phyloP scores from a whole-genome alignment of 2,888 invertebrate genomes.

The Eupithecia exiguata region DNA sequence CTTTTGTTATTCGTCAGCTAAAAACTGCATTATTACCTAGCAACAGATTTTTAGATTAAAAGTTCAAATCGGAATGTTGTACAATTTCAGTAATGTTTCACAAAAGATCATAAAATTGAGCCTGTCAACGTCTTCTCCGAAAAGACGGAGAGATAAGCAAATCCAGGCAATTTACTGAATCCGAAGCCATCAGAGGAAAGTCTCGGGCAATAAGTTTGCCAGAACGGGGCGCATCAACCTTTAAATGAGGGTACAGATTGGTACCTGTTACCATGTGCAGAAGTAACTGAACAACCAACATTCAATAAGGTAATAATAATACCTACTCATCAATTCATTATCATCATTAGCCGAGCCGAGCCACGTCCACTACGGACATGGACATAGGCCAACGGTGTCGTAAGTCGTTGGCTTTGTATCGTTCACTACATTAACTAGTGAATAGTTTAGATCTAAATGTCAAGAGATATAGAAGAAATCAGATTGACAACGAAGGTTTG shows the following conservation, averaged over 20 bases:
- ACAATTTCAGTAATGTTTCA: neutral
- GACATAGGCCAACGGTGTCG: no score
- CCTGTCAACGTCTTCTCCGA: constrained; percentile 29
- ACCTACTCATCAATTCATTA: neutral
- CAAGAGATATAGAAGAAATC: neutral
- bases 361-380: no score
- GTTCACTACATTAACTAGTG: neutral
- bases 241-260: constrained; percentile 27
- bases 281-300: constrained; percentile 22
- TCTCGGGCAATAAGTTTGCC: constrained; percentile 25
- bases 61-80: neutral
- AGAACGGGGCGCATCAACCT: constrained; percentile 31
- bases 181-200: constrained; percentile 21
- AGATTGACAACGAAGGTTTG: neutral
- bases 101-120: neutral
- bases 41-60: neutral
- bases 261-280: constrained; percentile 23
- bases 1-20: neutral
- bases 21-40: neutral
- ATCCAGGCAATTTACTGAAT: constrained; percentile 23
- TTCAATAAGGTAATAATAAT: neutral
- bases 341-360: no score
- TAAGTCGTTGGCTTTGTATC: no score
- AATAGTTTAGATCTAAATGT: neutral
- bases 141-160: constrained; percentile 22